These are phyloP conservation scores for Synergus laeviventris DNA, from an alignment of 2,888 invertebrate genomes.

Conservation along the genomic window DNA sequence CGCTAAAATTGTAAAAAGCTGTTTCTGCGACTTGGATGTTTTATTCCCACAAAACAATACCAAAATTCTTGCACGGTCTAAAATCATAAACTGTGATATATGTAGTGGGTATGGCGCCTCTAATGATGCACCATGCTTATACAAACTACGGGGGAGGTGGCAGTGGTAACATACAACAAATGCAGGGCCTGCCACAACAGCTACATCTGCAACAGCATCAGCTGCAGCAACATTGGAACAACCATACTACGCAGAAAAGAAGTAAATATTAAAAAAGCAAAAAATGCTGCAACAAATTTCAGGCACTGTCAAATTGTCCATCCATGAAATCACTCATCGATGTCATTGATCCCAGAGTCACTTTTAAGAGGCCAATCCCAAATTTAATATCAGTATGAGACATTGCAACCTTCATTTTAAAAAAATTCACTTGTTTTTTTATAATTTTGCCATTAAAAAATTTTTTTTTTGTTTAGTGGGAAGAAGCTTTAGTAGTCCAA, in stretches of 20 bases:
- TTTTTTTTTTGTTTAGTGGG: neutral
- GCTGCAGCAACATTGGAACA: slow-evolving; percentile 77
- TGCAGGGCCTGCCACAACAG: slow-evolving; percentile 78
- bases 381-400: neutral
- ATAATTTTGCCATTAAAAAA: too few species aligned
- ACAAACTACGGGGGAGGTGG: slow-evolving; percentile 79
- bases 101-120: slow-evolving; percentile 77
- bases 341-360: slow-evolving; percentile 36
- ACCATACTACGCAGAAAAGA: slow-evolving; percentile 76
- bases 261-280: slow-evolving; percentile 74
- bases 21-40: slow-evolving; percentile 67
- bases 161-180: slow-evolving; percentile 78
- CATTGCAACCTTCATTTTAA: neutral
- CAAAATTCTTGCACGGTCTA: slow-evolving; percentile 62
- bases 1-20: slow-evolving; percentile 38
- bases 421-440: neutral
- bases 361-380: slow-evolving; percentile 18
- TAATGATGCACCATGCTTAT: slow-evolving; percentile 79
- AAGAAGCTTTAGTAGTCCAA: neutral
- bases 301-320: slow-evolving; percentile 43
- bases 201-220: slow-evolving; percentile 75
- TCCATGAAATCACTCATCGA: slow-evolving; percentile 38
- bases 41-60: slow-evolving; percentile 54
- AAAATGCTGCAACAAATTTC: slow-evolving; percentile 41
- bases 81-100: slow-evolving; percentile 68